A percentile compares a stretch with the other conserved stretches of the same genome.
Conservation (phyloP, 2,113 vertebrate species). For the Pantherophis guttatus region DNA sequence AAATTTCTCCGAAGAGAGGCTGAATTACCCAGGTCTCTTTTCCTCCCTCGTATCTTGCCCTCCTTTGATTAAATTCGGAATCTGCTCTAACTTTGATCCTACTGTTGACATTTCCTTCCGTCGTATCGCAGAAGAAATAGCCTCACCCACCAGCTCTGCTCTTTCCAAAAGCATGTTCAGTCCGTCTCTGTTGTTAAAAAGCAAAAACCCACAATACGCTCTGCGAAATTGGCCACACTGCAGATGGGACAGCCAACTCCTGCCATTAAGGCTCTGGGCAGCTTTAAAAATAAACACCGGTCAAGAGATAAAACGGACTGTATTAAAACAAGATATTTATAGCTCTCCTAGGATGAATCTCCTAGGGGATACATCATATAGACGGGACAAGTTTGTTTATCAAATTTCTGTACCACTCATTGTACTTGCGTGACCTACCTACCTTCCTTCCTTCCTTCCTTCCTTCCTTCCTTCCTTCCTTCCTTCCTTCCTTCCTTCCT, state of each 20-base stretch:
- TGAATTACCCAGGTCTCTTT: neutral
- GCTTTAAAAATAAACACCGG: neutral
- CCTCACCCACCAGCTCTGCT: neutral
- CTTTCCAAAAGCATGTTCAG: neutral
- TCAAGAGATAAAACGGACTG: neutral
- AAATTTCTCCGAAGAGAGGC: neutral
- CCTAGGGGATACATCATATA: neutral
- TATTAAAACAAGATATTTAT: constrained; percentile 22
- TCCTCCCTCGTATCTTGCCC: neutral
- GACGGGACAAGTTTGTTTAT: neutral
- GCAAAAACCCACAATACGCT: neutral
- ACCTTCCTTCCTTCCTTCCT: neutral
- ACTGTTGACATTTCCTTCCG: neutral
- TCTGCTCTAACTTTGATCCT: neutral
- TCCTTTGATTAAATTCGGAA: neutral
- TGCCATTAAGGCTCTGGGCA: neutral
- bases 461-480: no score
- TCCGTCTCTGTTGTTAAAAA: neutral
- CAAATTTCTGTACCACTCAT: neutral
- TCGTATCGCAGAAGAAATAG: neutral
- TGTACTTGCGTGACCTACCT: neutral
- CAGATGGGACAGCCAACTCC: neutral
- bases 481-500: no score
- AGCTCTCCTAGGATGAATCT: neutral
- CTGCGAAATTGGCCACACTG: neutral